Evolutionary conservation across 2,888 invertebrate species (phyloP).

Genomic region (Eremobia ochroleuca): DNA sequence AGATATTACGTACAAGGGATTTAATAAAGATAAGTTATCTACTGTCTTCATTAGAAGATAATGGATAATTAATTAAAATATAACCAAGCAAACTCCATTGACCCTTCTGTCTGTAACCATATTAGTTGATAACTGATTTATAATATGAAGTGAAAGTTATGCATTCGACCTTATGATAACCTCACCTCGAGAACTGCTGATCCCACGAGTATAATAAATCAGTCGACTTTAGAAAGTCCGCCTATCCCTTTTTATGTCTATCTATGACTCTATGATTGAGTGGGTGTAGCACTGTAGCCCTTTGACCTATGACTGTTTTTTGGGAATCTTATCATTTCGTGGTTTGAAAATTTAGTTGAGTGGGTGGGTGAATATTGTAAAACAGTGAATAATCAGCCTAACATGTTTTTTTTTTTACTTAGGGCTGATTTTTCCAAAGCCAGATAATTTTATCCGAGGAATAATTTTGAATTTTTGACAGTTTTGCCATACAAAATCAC

Average conservation of each 20-base stretch:
- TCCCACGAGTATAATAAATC: constrained; percentile 41
- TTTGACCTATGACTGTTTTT: background rate
- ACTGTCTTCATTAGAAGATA: constrained; percentile 2
- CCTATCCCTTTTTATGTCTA: constrained; percentile 3
- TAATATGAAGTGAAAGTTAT: constrained; percentile 45
- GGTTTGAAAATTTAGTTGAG: background rate
- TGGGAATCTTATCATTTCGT: background rate
- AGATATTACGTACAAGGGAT: background rate
- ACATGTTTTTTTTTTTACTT: background rate
- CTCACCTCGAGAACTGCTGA: constrained; percentile 26
- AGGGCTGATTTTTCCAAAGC: no score
- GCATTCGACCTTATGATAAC: constrained; percentile 45
- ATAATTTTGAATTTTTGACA: no score
- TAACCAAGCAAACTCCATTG: background rate
- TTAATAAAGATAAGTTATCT: background rate
- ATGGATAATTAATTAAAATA: constrained; percentile 1
- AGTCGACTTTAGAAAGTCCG: constrained; percentile 36
- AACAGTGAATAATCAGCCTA: background rate
- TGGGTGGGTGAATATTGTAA: background rate
- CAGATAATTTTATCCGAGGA: no score
- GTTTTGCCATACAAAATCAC: no score
- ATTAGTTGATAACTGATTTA: constrained; percentile 16
- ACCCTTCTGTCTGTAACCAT: background rate
- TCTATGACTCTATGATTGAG: constrained; percentile 3
- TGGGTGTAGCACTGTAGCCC: background rate